A percentile compares a stretch with the other conserved stretches of the same genome.
Evolutionary conservation across 2,797 vertebrate genomes (phyloP).

Genomic region (Alectoris magna): DNA sequence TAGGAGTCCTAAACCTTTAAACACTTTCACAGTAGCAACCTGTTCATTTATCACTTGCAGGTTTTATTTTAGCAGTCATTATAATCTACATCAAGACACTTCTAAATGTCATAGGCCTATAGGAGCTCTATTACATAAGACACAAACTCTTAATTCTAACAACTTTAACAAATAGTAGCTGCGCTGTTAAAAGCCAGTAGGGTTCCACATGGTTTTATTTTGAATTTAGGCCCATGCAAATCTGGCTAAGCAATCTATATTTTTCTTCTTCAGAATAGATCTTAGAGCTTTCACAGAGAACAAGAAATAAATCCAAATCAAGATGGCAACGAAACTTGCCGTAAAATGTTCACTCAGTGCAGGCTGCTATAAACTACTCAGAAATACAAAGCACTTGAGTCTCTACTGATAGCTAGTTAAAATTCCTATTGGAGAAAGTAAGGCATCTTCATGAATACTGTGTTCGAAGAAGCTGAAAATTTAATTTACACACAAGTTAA

Average conservation of each 20-base stretch:
- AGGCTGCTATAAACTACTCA: not conserved
- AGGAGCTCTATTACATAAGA: conserved; percentile 35
- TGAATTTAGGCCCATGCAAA: not conserved
- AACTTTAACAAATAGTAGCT: conserved; percentile 12
- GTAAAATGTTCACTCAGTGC: not conserved
- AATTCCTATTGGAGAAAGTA: not conserved
- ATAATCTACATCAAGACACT: conserved; percentile 28
- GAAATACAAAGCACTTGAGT: not conserved
- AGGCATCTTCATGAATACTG: not conserved
- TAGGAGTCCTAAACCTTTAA: conserved; percentile 68
- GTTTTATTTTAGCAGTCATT: conserved; percentile 64
- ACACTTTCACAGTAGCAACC: conserved; percentile 42
- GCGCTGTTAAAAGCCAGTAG: not conserved
- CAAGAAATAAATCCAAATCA: not conserved
- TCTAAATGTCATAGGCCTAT: conserved; percentile 28
- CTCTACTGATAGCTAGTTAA: not conserved
- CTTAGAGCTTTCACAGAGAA: not conserved
- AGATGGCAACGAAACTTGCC: not conserved
- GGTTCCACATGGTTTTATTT: not conserved
- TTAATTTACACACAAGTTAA: not conserved
- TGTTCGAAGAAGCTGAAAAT: not conserved
- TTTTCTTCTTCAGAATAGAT: not conserved
- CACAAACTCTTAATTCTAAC: not conserved
- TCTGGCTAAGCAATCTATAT: not conserved
- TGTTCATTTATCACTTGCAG: conserved; percentile 37